phyloP scores from a whole-genome alignment of 2,888 invertebrate species.

The Penaeus monodon region DNA sequence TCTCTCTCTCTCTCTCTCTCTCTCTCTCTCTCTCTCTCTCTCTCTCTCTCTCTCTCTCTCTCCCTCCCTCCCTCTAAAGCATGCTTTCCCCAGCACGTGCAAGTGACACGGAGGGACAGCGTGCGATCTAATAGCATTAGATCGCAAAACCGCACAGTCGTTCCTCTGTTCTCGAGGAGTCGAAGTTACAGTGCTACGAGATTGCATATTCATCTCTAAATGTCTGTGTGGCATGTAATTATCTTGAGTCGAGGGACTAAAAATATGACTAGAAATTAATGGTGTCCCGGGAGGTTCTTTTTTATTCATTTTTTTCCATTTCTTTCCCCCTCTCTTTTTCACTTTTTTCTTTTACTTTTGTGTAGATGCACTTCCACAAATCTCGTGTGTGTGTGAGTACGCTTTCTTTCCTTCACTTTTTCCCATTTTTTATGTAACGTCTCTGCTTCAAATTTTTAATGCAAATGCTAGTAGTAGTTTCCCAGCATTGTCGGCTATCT shows the following conservation, averaged over 20 bases:
- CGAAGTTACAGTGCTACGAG: constrained; percentile 21
- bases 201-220: constrained; percentile 30
- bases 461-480: no score
- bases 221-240: constrained; percentile 33
- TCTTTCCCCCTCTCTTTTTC: neutral
- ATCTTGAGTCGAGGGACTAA: constrained; percentile 24
- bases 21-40: constrained; percentile 23
- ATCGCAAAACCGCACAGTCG: neutral
- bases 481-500: no score
- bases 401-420: no score
- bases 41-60: neutral
- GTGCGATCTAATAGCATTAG: neutral
- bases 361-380: no score
- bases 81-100: neutral
- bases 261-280: constrained; percentile 41
- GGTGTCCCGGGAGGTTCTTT: constrained; percentile 29
- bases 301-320: neutral
- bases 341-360: no score
- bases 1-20: constrained; percentile 10
- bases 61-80: neutral
- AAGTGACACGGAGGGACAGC: neutral
- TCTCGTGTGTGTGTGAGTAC: no score
- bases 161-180: constrained; percentile 1
- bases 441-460: no score
- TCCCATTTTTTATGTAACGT: no score